Percentiles rank a stretch among this genome's conserved stretches.
Evolutionary conservation across 2,888 invertebrate genomes (phyloP).

Genomic region (Drosophila peninsularis): DNA sequence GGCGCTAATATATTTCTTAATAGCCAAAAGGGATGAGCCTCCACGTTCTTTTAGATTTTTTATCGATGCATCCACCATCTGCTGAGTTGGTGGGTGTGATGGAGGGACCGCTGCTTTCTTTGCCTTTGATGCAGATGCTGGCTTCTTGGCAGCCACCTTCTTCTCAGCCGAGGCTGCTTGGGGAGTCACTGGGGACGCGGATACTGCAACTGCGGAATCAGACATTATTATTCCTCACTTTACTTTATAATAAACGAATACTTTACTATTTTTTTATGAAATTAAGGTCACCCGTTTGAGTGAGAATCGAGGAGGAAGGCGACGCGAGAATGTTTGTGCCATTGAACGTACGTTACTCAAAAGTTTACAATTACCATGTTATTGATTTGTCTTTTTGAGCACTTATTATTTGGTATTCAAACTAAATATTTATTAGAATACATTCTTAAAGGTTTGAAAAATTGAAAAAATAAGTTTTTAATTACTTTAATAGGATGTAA

Average conservation of each 20-base stretch:
- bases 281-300: conserved; percentile 22
- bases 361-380: conserved; percentile 11
- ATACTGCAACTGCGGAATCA: conserved; percentile 43
- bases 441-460: conserved; percentile 15
- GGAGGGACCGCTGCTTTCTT: conserved; percentile 29
- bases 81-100: conserved; percentile 52
- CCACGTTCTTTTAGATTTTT: conserved; percentile 56
- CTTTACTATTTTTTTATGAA: no score
- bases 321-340: conserved; percentile 10
- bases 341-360: conserved; percentile 10
- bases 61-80: conserved; percentile 56
- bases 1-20: conserved; percentile 56
- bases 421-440: background rate
- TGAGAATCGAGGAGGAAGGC: conserved; percentile 42
- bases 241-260: conserved; percentile 1
- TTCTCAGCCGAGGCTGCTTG: conserved; percentile 33
- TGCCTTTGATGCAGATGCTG: conserved; percentile 25
- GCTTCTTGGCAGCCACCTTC: conserved; percentile 40
- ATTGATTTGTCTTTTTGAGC: conserved; percentile 6
- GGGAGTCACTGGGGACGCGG: conserved; percentile 47
- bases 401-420: background rate
- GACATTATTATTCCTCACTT: conserved; percentile 37
- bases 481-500: background rate
- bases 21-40: conserved; percentile 57
- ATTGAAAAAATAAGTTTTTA: background rate